phyloP scores from a whole-genome alignment of 2,888 invertebrate species.

The Endotricha flammealis region DNA sequence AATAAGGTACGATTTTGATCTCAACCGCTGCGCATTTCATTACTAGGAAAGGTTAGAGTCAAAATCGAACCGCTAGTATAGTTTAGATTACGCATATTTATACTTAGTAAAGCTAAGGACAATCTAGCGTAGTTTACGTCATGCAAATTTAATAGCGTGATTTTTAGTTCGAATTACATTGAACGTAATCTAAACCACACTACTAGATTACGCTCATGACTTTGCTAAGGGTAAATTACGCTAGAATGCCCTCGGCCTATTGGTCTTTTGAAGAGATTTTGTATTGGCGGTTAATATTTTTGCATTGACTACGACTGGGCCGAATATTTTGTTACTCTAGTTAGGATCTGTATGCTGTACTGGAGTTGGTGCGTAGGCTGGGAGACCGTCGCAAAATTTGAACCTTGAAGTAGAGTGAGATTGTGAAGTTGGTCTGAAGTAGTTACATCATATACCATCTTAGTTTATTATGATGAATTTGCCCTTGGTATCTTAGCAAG shows the following conservation, averaged over 20 bases:
- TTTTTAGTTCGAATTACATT: too few species aligned
- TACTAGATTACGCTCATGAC: too few species aligned
- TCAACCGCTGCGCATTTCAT: conserved; percentile 15
- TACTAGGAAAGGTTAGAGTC: conserved; percentile 20
- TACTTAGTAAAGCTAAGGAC: conserved; percentile 32
- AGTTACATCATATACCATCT: too few species aligned
- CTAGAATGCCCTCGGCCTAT: too few species aligned
- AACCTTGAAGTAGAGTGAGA: too few species aligned
- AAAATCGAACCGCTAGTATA: conserved; percentile 36
- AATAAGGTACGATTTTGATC: conserved; percentile 21
- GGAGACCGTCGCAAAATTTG: neutral
- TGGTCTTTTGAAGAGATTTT: conserved; percentile 61
- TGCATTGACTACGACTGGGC: conserved; percentile 36
- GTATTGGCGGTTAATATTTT: conserved; percentile 53
- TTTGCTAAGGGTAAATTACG: too few species aligned
- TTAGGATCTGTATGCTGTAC: neutral
- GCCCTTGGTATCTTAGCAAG: too few species aligned
- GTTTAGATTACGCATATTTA: conserved; percentile 45
- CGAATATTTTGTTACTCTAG: conserved; percentile 11
- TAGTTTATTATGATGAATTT: too few species aligned
- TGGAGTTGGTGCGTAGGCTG: neutral
- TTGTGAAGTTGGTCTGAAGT: too few species aligned
- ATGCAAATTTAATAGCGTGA: neutral
- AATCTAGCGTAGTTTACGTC: conserved; percentile 11
- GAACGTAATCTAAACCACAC: too few species aligned